A percentile compares a stretch with the other conserved stretches of the same genome.
Conservation (phyloP, 2,797 vertebrate species). For the Pteronotus mesoamericanus region DNA sequence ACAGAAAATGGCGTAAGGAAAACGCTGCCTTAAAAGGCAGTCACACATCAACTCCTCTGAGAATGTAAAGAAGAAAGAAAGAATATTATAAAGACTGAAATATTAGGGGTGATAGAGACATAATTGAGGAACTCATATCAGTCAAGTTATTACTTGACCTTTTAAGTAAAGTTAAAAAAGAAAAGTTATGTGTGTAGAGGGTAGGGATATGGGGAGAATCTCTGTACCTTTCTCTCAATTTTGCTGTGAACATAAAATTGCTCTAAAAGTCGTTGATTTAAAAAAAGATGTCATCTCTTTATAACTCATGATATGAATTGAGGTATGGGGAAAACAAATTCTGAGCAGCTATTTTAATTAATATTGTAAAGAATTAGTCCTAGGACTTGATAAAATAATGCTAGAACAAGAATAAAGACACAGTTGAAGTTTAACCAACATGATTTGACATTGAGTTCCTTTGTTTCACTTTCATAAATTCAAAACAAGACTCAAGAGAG, state of each 20-base stretch:
- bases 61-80: not conserved
- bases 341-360: not conserved
- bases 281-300: not conserved
- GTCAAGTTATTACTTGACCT: not conserved
- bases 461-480: not conserved
- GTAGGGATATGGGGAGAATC: fast-evolving
- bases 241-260: not conserved
- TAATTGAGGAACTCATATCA: not conserved
- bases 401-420: not conserved
- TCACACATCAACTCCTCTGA: not conserved
- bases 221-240: not conserved
- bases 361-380: not conserved
- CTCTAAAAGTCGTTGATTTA: not conserved
- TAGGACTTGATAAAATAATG: not conserved
- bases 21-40: not conserved
- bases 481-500: not conserved
- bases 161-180: not conserved
- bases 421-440: not conserved
- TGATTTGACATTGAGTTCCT: not conserved
- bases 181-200: not conserved
- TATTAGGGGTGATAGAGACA: not conserved
- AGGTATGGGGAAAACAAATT: not conserved
- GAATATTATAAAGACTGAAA: not conserved
- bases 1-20: not conserved
- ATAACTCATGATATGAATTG: not conserved